Evolutionary conservation across 37 sponge, comb jelly and placozoan species (phyloP).

Genomic region (Ephydatia muelleri): DNA sequence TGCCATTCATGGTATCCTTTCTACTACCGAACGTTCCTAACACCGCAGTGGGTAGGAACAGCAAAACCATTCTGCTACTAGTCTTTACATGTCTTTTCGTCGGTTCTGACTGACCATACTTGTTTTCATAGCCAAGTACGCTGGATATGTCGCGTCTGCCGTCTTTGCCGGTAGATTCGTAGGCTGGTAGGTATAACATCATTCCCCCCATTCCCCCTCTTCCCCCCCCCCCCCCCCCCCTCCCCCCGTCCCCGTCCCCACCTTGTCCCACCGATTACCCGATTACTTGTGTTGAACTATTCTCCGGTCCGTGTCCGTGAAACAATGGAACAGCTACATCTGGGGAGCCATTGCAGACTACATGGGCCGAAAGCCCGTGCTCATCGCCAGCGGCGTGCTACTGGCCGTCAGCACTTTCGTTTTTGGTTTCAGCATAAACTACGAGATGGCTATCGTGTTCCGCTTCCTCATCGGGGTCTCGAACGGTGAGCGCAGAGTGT

Average conservation of each 20-base stretch:
- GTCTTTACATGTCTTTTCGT: neutral
- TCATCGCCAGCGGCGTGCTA: conserved; percentile 49
- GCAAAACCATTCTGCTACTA: no score
- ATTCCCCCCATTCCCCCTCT: neutral
- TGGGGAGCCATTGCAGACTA: conserved; percentile 84
- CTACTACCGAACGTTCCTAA: conserved; percentile 34
- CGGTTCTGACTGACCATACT: no score
- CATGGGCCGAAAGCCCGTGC: conserved; percentile 64
- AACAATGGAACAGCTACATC: conserved; percentile 37
- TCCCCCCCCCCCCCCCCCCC: neutral
- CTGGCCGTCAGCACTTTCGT: conserved; percentile 27
- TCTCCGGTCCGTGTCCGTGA: neutral
- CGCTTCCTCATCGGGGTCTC: conserved; percentile 72
- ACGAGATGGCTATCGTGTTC: conserved; percentile 64
- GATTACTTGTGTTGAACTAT: neutral
- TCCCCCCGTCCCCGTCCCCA: neutral
- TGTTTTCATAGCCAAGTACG: conserved; percentile 56
- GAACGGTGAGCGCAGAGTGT: conserved; percentile 51
- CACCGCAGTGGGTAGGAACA: neutral
- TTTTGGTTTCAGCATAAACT: conserved; percentile 78
- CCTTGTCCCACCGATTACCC: neutral
- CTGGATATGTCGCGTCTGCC: conserved; percentile 76
- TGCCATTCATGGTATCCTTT: conserved; percentile 89
- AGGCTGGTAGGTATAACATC: conserved; percentile 56
- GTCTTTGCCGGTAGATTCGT: conserved; percentile 79